Evolutionary conservation across 2,888 invertebrate genomes (phyloP), one percentile per base, ranked within the genome.

Genomic region (Eustalomyia histrio): DNA sequence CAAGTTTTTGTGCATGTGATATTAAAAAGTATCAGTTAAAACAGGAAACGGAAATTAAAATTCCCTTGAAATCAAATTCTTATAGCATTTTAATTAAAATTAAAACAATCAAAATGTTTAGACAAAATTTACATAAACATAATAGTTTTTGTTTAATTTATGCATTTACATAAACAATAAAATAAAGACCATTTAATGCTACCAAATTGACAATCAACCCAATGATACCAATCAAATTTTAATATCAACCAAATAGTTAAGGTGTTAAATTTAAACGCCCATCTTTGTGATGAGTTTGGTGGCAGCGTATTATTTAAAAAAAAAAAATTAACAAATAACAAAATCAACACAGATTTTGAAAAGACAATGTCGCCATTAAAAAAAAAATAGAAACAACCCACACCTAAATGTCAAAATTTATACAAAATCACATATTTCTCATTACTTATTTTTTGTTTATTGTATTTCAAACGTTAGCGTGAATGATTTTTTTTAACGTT

Each of bases 331-430:
- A 24, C 35, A 12, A 43, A 63, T 12, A 14, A 14, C 29, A 2
- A 17, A 63, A 72, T 61, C 39, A 57, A 43, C 12, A 55, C 52
- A 35, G 50, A 47, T 58, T 47, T 14, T 12, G 24, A 57, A 33
- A 58, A 69, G 17, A 50, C 50, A 60, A 60, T 55, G 39, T 55
- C 53, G 39, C n/a, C 18, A 67, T 35, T 55, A 67, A 67, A 53
- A 14, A 35, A 12, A 33, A 16, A 14, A 16, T 33, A 39, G 21
- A 47, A 18, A 29, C 29, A 16, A 14, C 6, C 21, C 7, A 16
- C 12, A 21, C 35, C 21, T 55, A 67, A 67, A 67, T 67, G 65
- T 67, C 65, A 67, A 67, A 53, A 55, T n/a, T 12, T 67, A 39
- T 39, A 39, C 6, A 67, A 53, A 39, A 39, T 21, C 16, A 39